These are phyloP conservation scores for Catharus bicknelli DNA, from an alignment of 2,113 vertebrate genomes.

Conservation along the genomic window DNA sequence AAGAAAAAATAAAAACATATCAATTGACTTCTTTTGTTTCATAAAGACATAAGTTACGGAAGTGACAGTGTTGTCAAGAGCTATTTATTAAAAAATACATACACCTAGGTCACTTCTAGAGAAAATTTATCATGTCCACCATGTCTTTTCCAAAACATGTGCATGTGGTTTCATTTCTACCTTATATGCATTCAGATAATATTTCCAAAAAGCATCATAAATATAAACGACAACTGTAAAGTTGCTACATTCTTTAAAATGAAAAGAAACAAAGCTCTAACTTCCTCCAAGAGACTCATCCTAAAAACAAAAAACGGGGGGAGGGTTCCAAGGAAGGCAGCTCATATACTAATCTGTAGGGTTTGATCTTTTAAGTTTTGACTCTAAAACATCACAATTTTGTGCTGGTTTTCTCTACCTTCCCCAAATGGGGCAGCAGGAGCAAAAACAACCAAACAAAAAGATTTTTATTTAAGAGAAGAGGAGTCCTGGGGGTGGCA, in stretches of 20 bases:
- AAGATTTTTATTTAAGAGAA: neutral
- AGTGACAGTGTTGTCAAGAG: neutral
- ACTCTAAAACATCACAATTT: neutral
- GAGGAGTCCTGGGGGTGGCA: neutral
- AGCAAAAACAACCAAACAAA: neutral
- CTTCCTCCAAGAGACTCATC: accelerated
- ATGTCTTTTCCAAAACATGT: neutral
- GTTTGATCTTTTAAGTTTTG: neutral
- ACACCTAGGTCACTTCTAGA: neutral
- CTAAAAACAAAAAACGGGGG: accelerated
- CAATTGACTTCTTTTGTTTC: neutral
- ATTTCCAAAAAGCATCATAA: neutral
- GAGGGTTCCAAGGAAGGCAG: neutral
- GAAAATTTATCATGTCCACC: neutral
- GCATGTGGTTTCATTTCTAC: neutral
- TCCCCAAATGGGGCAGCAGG: neutral
- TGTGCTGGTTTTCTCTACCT: neutral
- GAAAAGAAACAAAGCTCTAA: neutral
- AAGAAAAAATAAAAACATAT: neutral
- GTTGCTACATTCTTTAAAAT: neutral
- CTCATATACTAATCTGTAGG: neutral
- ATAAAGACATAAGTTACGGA: neutral
- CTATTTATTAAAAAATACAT: neutral
- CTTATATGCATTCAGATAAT: accelerated
- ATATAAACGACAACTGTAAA: neutral